These are phyloP conservation scores for Trachymyrmex cornetzi DNA, from an alignment of 1,140 invertebrate genomes.

Conservation along the genomic window DNA sequence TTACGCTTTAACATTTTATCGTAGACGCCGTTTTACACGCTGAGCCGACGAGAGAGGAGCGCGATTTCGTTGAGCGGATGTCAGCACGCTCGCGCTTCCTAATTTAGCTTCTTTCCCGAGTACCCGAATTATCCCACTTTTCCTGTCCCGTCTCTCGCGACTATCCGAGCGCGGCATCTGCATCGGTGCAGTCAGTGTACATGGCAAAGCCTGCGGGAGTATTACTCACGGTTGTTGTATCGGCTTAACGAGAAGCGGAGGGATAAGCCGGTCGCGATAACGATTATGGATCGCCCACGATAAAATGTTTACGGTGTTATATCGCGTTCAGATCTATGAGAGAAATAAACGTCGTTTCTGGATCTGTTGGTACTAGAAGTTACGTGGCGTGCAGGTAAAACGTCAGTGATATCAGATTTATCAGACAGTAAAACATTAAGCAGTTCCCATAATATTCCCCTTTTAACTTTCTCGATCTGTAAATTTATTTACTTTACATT, in stretches of 20 bases:
- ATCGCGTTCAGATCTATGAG: constrained; percentile 22
- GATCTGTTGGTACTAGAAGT: constrained; percentile 38
- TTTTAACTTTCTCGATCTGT: neutral
- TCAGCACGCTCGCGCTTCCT: neutral
- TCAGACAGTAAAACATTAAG: constrained; percentile 16
- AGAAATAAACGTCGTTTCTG: constrained; percentile 23
- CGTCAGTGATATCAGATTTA: constrained; percentile 29
- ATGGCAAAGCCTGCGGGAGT: constrained; percentile 2
- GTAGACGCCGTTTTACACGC: neutral
- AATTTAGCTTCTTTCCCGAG: neutral
- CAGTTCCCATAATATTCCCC: neutral
- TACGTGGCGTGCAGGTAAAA: constrained; percentile 43
- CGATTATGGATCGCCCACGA: constrained; percentile 31
- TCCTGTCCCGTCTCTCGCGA: neutral
- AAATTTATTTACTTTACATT: neutral
- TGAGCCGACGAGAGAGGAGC: neutral
- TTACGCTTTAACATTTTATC: too few relatives aligned
- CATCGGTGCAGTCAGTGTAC: neutral
- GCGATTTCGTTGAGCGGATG: neutral
- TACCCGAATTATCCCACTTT: constrained; percentile 15
- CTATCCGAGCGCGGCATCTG: neutral
- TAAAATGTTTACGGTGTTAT: constrained; percentile 47
- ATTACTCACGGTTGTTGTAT: constrained; percentile 27
- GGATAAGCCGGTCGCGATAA: constrained; percentile 38
- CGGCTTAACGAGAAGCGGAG: constrained; percentile 25